These are phyloP conservation scores for Leptinotarsa juncta DNA, from an alignment of 2,888 invertebrate genomes.

Conservation along the genomic window DNA sequence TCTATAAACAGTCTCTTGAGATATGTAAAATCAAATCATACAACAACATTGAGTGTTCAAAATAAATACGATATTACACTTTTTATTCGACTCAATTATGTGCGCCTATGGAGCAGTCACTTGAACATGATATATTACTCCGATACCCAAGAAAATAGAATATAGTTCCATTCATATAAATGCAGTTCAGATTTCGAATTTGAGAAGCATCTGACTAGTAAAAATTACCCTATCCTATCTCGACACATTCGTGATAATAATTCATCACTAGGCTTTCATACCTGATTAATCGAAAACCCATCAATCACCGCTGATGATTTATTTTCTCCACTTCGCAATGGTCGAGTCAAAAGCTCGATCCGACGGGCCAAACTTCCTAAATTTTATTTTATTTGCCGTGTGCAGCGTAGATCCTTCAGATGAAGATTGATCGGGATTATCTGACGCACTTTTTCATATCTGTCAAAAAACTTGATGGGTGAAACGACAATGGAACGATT, in stretches of 20 bases:
- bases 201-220: background rate
- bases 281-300: slow-evolving; percentile 7
- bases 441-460: background rate
- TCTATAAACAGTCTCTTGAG: no score
- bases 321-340: background rate
- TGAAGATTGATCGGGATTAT: slow-evolving; percentile 3
- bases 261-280: slow-evolving; percentile 3
- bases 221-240: background rate
- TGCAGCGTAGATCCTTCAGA: background rate
- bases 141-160: no score
- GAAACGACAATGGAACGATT: no score
- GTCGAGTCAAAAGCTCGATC: background rate
- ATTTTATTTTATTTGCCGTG: background rate
- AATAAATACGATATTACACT: no score
- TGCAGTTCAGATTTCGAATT: background rate
- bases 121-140: no score
- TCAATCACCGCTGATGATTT: background rate
- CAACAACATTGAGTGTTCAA: no score
- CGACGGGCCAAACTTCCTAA: background rate
- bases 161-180: no score
- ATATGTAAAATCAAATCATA: no score
- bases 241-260: background rate
- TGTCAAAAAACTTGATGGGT: background rate
- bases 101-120: no score
- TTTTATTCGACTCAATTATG: no score